Percentiles rank a stretch among this genome's conserved stretches.
Evolutionary conservation across 2,797 vertebrate species (phyloP).

Genomic region (Pipistrellus pygmaeus): DNA sequence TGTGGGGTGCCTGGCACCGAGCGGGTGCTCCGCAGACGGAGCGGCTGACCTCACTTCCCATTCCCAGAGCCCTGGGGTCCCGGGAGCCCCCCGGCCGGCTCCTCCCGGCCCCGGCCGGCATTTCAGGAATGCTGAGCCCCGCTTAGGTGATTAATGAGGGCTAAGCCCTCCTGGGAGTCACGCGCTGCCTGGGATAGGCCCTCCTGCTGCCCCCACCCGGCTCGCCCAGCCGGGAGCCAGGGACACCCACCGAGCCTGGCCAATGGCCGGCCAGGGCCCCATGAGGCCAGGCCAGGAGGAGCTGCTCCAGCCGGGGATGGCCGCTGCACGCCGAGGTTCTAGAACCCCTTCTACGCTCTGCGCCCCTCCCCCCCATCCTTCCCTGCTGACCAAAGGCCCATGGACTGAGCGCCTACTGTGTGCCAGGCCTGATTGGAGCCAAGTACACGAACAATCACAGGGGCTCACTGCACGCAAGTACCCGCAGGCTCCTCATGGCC

Average conservation of each 20-base stretch:
- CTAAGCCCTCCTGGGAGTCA: constrained; percentile 88
- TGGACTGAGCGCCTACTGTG: not conserved
- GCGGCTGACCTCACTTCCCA: not conserved
- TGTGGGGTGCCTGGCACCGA: rapidly evolving
- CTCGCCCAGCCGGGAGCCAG: constrained; percentile 2
- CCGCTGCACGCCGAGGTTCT: not conserved
- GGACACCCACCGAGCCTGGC: not conserved
- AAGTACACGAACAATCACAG: not conserved
- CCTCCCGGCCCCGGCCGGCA: constrained; percentile 66
- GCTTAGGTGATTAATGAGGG: constrained; percentile 89
- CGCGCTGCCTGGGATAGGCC: constrained; percentile 81
- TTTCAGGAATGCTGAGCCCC: constrained; percentile 83
- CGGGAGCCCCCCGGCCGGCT: constrained; percentile 48
- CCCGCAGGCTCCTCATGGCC: not conserved
- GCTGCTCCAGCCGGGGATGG: not conserved
- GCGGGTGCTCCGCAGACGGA: not conserved
- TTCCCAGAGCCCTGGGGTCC: constrained; percentile 59
- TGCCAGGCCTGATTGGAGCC: not conserved
- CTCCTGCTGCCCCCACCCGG: constrained; percentile 70
- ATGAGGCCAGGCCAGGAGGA: not conserved
- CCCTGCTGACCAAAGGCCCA: not conserved
- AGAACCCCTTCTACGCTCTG: not conserved
- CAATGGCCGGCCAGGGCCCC: not conserved
- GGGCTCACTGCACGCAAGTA: too few species aligned
- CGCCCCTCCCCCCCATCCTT: too few species aligned